Evolutionary conservation across 2,888 invertebrate species (phyloP).

Genomic region (Hymenopus coronatus): DNA sequence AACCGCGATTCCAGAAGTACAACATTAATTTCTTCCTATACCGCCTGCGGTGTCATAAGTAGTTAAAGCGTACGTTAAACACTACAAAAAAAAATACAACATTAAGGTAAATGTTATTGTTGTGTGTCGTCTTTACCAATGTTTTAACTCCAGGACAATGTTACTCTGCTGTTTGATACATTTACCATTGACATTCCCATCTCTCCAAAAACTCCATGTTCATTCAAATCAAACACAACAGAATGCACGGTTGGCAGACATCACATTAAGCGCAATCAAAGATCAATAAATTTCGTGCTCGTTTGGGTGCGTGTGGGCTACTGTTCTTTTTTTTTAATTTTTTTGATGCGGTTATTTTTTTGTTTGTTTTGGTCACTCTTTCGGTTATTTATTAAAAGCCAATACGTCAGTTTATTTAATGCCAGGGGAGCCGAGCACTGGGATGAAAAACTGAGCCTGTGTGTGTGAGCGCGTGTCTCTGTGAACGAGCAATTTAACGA

Average conservation of each 20-base stretch:
- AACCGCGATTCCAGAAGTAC: no score
- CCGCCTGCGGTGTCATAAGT: no score
- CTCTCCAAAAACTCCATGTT: neutral
- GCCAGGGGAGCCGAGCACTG: neutral
- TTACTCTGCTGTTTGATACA: neutral
- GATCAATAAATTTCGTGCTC: constrained; percentile 1
- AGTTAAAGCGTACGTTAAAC: no score
- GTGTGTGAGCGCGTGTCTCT: neutral
- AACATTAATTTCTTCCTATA: no score
- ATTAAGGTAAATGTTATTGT: no score
- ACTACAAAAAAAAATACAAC: no score
- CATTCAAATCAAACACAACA: neutral
- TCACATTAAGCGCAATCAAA: neutral
- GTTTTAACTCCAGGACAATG: neutral
- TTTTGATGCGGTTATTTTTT: neutral
- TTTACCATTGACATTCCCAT: neutral
- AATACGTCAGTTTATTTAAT: constrained; percentile 7
- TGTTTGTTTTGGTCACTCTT: neutral
- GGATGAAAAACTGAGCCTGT: neutral
- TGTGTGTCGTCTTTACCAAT: neutral
- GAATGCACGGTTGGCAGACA: neutral
- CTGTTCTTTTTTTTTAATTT: neutral
- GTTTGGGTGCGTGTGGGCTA: neutral
- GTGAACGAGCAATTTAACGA: constrained; percentile 13
- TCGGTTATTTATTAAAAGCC: constrained; percentile 13